Base-by-base conservation (phyloP, 2,113 vertebrate genomes). In the Antennarius striatus region DNA sequence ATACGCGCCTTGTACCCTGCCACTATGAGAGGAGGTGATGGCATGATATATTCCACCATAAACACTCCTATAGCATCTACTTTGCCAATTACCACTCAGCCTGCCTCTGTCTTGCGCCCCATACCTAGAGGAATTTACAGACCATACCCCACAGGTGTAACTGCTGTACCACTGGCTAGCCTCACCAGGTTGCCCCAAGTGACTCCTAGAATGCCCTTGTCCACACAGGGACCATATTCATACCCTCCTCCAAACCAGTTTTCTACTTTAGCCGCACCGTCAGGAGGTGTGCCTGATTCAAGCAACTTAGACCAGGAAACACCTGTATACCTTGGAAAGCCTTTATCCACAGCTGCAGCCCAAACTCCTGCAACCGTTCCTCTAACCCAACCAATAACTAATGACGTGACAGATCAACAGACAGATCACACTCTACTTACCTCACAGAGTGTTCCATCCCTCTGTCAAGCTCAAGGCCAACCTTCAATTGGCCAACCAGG, bases 21-120 rank as follows among this genome's bases (percentile, higher is more conserved):
- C 81, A 90, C 93, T 0, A 94, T 98, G 65, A 94, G 97, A n/a
- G 96, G 96, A 0, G 94, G 96, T 0, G 97, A 99, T 1, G 98
- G 98, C 71, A 98, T 99, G 96, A 98, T 98, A 89, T 99, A 99
- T 81, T 99, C 98, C 10, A 99, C 97, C 29, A 99, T 99, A 75
- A 99, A 97, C 62, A 96, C 96, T 4, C 98, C 98, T 5, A 99
- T 99, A 3, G 96, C 96, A 40, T 99, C 98, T 60, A 99, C 98
- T 0, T 95, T 99, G 83, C 98, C 98, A 89, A 99, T 99, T 87
- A 99, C 98, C 77, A 99, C 98, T 36, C 98, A 99, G 85, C 98
- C 98, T 0, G 90, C 94, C 39, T 93, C 97, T 0, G 96, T 95
- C 29, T 68, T 98, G 47, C 92, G 92, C 48, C 95, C 96, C 52